phyloP scores from a whole-genome alignment of 2,113 vertebrate genomes.

The Vidua macroura region DNA sequence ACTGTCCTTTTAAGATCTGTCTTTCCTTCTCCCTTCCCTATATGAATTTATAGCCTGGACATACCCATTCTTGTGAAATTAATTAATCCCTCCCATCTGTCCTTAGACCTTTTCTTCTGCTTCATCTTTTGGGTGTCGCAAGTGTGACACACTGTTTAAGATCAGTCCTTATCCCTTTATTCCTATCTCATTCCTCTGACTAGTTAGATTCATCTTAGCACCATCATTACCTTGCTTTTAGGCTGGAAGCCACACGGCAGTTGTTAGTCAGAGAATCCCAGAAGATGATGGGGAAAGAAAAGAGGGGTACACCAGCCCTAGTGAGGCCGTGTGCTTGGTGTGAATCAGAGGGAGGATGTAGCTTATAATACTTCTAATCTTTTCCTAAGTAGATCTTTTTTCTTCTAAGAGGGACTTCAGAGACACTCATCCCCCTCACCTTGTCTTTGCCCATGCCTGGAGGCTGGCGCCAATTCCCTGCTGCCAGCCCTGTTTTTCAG shows the following conservation, averaged over 20 bases:
- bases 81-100: neutral
- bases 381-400: neutral
- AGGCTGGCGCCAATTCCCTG: neutral
- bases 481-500: neutral
- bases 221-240: neutral
- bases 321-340: neutral
- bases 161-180: neutral
- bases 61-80: neutral
- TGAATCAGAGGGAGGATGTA: fast-evolving
- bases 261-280: neutral
- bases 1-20: neutral
- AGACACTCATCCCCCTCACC: neutral
- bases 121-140: neutral
- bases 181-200: neutral
- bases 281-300: neutral
- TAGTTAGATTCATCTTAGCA: neutral
- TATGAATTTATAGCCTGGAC: neutral
- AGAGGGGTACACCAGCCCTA: neutral
- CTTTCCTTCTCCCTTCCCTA: neutral
- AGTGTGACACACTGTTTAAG: neutral
- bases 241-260: neutral
- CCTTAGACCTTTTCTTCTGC: neutral
- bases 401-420: neutral
- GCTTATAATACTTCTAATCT: neutral
- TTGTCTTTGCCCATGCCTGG: neutral